A percentile compares a stretch with the other conserved stretches of the same genome.
These are phyloP conservation scores for Maniola jurtina DNA, from an alignment of 1,140 invertebrate species.

Conservation along the genomic window DNA sequence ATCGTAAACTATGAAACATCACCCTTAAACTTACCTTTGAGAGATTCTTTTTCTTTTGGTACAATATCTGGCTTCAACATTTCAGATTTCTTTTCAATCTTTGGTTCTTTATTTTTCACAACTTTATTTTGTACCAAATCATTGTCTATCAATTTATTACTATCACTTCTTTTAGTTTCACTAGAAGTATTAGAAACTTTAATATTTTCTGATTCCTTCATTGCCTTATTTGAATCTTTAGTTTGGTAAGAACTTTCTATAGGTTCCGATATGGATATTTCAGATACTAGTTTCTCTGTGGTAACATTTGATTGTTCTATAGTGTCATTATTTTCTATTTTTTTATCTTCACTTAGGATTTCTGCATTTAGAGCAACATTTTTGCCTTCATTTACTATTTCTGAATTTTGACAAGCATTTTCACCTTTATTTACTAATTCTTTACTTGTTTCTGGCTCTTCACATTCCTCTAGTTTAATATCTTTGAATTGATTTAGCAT, in stretches of 20 bases:
- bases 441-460: background rate
- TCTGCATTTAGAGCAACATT: background rate
- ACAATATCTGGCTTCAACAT: background rate
- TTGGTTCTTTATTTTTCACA: background rate
- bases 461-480: slow-evolving; percentile 16
- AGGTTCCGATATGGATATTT: background rate
- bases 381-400: slow-evolving; percentile 10
- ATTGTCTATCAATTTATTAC: slow-evolving; percentile 22
- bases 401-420: background rate
- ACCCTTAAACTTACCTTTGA: slow-evolving; percentile 10
- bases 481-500: slow-evolving; percentile 17
- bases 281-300: background rate
- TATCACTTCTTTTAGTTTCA: background rate
- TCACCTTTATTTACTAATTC: slow-evolving; percentile 5
- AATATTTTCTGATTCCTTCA: slow-evolving; percentile 9
- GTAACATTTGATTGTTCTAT: background rate
- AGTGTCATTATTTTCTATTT: background rate
- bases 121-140: slow-evolving; percentile 10
- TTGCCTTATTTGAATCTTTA: background rate
- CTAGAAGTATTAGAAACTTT: slow-evolving; percentile 14
- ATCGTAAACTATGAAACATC: no score
- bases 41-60: slow-evolving; percentile 10
- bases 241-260: background rate
- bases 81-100: background rate
- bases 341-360: slow-evolving; percentile 2